Evolutionary conservation across 2,797 vertebrate genomes (phyloP).

Genomic region (Danio tinwini): DNA sequence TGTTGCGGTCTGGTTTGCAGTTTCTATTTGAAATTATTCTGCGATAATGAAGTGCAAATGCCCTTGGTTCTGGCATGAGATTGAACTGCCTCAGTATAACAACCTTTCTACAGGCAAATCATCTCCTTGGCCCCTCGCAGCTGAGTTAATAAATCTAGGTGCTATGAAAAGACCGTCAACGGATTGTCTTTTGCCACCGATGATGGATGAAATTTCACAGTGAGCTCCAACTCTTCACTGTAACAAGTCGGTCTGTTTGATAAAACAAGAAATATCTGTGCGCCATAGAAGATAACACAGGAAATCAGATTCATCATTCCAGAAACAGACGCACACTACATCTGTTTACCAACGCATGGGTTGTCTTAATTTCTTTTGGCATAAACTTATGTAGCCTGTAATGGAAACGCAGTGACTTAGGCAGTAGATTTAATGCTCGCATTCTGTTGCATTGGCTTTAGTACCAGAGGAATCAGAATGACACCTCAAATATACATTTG

Average conservation of each 20-base stretch:
- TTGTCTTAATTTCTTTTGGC: conserved; percentile 7
- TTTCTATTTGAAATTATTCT: conserved; percentile 62
- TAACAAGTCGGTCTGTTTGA: conserved; percentile 12
- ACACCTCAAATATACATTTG: neutral
- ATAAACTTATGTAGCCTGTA: neutral
- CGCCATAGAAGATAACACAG: neutral
- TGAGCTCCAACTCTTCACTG: neutral
- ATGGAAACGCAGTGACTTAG: conserved; percentile 14
- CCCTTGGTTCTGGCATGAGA: conserved; percentile 67
- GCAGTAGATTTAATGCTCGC: neutral
- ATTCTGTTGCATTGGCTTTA: conserved; percentile 16
- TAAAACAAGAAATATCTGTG: conserved; percentile 2
- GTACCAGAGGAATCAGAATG: neutral
- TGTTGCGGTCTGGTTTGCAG: conserved; percentile 58
- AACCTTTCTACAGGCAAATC: conserved; percentile 46
- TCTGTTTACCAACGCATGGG: conserved; percentile 9
- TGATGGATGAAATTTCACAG: conserved; percentile 18
- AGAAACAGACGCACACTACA: neutral
- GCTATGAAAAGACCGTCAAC: conserved; percentile 10
- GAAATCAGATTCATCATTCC: neutral
- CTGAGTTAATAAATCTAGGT: conserved; percentile 34
- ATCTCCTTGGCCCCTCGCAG: conserved; percentile 12
- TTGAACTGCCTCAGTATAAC: conserved; percentile 49
- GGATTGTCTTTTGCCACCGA: neutral
- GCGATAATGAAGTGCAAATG: conserved; percentile 64